Evolutionary conservation across 1,140 invertebrate species (phyloP).

Genomic region (Sipha flava): DNA sequence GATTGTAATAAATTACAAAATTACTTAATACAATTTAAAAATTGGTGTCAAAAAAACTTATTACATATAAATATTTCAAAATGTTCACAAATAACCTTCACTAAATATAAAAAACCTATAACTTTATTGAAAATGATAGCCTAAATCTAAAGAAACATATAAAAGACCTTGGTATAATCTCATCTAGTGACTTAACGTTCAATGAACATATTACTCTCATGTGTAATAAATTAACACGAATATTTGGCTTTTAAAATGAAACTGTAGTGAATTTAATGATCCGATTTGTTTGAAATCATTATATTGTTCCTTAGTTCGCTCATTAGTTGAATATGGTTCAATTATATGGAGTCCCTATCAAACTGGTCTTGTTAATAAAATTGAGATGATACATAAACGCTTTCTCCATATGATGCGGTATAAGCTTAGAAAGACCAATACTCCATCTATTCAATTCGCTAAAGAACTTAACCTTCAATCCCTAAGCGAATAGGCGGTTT

Average conservation of each 20-base stretch:
- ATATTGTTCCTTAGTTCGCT: not conserved
- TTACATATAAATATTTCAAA: not conserved
- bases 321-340: not conserved
- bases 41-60: not conserved
- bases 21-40: not conserved
- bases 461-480: not conserved
- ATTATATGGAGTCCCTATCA: not conserved
- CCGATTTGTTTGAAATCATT: not conserved
- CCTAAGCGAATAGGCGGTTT: too few species aligned
- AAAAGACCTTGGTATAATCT: not conserved
- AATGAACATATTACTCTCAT: not conserved
- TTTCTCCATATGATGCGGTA: not conserved
- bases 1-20: not conserved
- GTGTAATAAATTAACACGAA: not conserved
- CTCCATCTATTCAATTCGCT: not conserved
- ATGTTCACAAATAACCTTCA: not conserved
- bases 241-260: not conserved
- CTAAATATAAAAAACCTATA: not conserved
- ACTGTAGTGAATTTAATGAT: not conserved
- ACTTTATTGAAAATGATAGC: not conserved
- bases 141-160: not conserved
- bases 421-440: not conserved
- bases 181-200: not conserved
- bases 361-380: not conserved
- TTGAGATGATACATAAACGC: not conserved